Base-by-base conservation (phyloP, 2,113 vertebrate species). In the Prinia subflava region DNA sequence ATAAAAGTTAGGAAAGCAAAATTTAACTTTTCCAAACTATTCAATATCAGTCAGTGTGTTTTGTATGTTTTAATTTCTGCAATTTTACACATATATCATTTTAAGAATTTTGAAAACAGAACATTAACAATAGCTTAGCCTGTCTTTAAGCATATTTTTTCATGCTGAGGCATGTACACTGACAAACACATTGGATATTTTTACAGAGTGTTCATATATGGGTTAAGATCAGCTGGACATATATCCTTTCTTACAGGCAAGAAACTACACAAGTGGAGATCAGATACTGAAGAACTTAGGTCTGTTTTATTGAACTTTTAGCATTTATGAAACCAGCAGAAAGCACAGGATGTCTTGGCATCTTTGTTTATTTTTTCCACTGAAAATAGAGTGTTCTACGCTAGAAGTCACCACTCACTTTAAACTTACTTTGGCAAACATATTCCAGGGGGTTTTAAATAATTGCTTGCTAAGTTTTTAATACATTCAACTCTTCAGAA, bases 11-110 rank as follows among this genome's bases (percentile, higher is more conserved):
- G 7, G 7, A 85, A 78, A 75, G 35, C 13, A 63, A 35, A 53
- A 70, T 8, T 65, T 15, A 70, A 50, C 13, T 59, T 11, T 71
- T 75, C 10, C 13, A 53, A 85, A 55, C 9, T 27, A 28, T 42
- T 78, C 30, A 63, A 23, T 20, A 64, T 73, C 7, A 5, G 16
- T 55, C 9, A 71, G 4, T 53, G 35, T 19, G 15, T 53, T 84
- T 50, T 3, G 0, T 44, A 65, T 44, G 13, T 44, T 94, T 81
- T 39, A 41, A 71, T 52, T 19, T 53, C 42, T 91, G 14, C 24
- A 62, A 21, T 68, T 77, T 46, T 67, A 57, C 7, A 30, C 1
- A 2, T 12, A 16, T 41, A 53, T n/a, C 0, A 0, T 15, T 3
- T 35, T 35, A 90, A 50, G 35, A 64, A 71, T 23, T 39, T 73